Evolutionary conservation across 1,140 invertebrate species (phyloP).

Genomic region (Bombus confusus): DNA sequence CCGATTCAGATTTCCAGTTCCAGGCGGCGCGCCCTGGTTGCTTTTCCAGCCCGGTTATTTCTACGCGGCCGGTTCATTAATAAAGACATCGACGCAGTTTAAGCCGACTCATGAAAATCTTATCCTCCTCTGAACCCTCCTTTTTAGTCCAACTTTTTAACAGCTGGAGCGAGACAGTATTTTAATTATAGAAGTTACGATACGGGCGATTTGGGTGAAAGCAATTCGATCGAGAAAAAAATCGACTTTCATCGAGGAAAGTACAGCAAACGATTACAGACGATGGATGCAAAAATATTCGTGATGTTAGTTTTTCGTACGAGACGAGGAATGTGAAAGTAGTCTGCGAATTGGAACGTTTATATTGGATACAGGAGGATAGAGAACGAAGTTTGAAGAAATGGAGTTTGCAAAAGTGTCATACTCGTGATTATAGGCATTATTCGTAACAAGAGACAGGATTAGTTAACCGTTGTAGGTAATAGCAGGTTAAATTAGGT

Average conservation of each 20-base stretch:
- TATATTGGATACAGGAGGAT: neutral
- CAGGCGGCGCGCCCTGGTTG: constrained; percentile 24
- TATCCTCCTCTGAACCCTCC: neutral
- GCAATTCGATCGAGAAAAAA: neutral
- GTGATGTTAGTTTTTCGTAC: neutral
- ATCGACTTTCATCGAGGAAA: neutral
- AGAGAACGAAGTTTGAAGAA: neutral
- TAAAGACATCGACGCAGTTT: constrained; percentile 71
- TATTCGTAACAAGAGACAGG: neutral
- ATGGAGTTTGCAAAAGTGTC: neutral
- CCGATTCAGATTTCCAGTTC: constrained; percentile 74
- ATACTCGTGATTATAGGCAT: neutral
- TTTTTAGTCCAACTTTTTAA: neutral
- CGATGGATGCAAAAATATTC: neutral
- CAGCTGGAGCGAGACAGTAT: neutral
- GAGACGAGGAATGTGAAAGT: neutral
- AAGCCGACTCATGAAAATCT: constrained; percentile 37
- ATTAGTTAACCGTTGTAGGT: neutral
- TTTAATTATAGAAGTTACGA: neutral
- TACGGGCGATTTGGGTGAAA: neutral
- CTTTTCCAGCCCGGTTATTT: constrained; percentile 56
- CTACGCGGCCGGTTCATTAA: constrained; percentile 67
- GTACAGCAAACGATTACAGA: neutral
- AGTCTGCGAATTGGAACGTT: neutral
- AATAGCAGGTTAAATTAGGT: neutral